These are phyloP conservation scores for Gerosis bhagava DNA, from an alignment of 2,888 invertebrate genomes.

Conservation along the genomic window DNA sequence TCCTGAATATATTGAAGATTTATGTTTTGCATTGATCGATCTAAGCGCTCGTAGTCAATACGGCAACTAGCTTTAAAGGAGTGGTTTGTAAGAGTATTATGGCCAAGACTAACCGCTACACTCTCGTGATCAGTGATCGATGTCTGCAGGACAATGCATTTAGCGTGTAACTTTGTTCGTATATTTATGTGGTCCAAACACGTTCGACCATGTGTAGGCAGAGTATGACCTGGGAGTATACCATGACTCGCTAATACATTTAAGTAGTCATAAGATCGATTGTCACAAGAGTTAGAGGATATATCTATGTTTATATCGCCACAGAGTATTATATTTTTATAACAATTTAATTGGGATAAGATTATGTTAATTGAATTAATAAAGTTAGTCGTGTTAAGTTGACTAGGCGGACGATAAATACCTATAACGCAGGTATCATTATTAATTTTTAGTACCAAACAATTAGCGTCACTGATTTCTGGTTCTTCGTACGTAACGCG, in stretches of 20 bases:
- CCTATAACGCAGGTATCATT: constrained; percentile 21
- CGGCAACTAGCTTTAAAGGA: too few species aligned
- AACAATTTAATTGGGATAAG: constrained; percentile 6
- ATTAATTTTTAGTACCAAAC: constrained; percentile 17
- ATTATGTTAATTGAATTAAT: constrained; percentile 13
- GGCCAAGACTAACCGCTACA: background rate
- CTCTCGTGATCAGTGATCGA: background rate
- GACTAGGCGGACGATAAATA: constrained; percentile 25
- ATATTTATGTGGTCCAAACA: background rate
- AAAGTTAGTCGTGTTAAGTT: constrained; percentile 17
- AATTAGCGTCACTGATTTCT: constrained; percentile 12
- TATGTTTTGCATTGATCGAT: background rate
- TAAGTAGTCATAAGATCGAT: constrained; percentile 27
- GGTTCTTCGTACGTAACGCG: constrained; percentile 24
- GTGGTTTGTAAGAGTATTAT: background rate
- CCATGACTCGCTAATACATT: constrained; percentile 30
- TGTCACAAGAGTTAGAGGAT: constrained; percentile 9
- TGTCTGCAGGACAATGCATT: background rate
- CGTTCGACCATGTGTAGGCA: background rate
- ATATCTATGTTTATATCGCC: constrained; percentile 35
- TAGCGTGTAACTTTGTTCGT: background rate
- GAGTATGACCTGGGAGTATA: constrained; percentile 24
- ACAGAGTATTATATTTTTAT: constrained; percentile 31
- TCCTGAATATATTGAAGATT: background rate
- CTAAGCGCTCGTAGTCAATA: background rate